Evolutionary conservation across 2,797 vertebrate species (phyloP).

Genomic region (Lagodon rhomboides): DNA sequence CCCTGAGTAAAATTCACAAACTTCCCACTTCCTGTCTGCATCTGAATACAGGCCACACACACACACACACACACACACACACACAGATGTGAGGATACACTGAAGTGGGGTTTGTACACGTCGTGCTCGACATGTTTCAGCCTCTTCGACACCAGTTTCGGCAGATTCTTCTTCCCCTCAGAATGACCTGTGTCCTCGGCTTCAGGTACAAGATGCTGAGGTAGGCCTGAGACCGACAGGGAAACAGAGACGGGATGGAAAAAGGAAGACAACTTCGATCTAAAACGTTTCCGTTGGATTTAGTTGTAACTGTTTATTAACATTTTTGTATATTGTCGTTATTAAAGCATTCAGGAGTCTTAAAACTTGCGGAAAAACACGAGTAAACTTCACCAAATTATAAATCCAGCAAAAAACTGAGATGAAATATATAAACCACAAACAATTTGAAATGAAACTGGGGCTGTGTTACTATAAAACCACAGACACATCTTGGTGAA

Average conservation of each 20-base stretch:
- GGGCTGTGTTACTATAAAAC: constrained; percentile 25
- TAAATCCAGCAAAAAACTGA: background rate
- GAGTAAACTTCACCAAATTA: background rate
- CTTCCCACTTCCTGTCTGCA: constrained; percentile 18
- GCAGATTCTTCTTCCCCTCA: constrained; percentile 87
- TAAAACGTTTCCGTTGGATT: background rate
- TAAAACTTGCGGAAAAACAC: background rate
- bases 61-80: background rate
- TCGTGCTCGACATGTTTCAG: constrained; percentile 85
- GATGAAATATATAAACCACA: background rate
- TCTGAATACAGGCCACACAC: background rate
- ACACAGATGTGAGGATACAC: constrained; percentile 80
- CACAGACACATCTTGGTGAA: background rate
- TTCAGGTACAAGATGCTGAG: constrained; percentile 90
- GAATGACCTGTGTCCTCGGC: constrained; percentile 87
- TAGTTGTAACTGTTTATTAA: background rate
- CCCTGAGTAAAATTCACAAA: background rate
- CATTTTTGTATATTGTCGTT: background rate
- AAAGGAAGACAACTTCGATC: background rate
- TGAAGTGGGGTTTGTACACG: constrained; percentile 88
- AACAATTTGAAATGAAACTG: constrained; percentile 7
- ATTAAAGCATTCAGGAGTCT: background rate
- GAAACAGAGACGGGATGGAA: constrained; percentile 9
- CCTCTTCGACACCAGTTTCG: constrained; percentile 87
- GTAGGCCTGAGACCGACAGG: constrained; percentile 81